Conservation (phyloP, 2,888 invertebrate species). For the Strigamia maritima region DNA sequence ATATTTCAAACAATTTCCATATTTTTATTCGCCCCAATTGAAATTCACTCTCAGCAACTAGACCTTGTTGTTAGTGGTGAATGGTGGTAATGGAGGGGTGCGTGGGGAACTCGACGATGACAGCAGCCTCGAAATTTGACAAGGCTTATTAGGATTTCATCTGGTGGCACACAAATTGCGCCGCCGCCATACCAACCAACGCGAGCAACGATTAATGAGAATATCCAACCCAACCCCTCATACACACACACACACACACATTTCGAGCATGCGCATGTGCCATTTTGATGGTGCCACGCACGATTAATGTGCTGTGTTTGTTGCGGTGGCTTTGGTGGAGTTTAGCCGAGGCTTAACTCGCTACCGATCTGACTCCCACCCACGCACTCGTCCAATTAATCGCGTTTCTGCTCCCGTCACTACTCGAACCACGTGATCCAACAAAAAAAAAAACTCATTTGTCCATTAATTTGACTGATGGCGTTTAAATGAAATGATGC, state of each 20-base stretch:
- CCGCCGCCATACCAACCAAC: conserved; percentile 15
- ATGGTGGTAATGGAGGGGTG: background rate
- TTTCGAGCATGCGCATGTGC: background rate
- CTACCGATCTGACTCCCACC: conserved; percentile 2
- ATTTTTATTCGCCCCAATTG: background rate
- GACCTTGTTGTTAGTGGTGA: background rate
- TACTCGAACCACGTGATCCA: background rate
- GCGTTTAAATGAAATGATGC: background rate
- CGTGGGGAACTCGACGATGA: background rate
- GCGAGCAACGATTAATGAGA: conserved; percentile 28
- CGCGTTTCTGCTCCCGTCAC: background rate
- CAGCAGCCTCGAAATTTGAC: conserved; percentile 24
- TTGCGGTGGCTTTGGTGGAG: conserved; percentile 27
- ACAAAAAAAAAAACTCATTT: background rate
- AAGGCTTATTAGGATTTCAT: conserved; percentile 24
- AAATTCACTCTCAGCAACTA: background rate
- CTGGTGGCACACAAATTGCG: conserved; percentile 19
- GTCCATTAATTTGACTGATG: conserved; percentile 19
- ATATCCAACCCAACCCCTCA: background rate
- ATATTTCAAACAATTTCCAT: too few relatives aligned
- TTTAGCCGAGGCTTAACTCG: conserved; percentile 21
- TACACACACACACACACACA: background rate
- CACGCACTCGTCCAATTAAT: conserved; percentile 17
- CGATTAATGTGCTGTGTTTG: conserved; percentile 29
- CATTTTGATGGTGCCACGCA: conserved; percentile 24